A percentile compares a stretch with the other conserved stretches of the same genome.
Evolutionary conservation across 2,113 vertebrate species (phyloP).

Genomic region (Isichthys henryi): DNA sequence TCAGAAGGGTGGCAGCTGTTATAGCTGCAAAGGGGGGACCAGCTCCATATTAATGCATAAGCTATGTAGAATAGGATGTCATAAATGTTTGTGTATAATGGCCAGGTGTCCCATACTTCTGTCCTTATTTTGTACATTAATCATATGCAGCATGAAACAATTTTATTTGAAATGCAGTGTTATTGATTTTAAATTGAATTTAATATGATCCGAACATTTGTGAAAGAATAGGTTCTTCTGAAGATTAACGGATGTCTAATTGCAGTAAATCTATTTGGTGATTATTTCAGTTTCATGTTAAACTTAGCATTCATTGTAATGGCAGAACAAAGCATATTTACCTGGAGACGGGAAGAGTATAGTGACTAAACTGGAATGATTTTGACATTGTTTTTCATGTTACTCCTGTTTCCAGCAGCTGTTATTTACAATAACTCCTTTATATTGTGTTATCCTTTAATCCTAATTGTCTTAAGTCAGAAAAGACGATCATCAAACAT

Average conservation of each 20-base stretch:
- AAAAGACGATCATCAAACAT: background rate
- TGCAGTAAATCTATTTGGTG: background rate
- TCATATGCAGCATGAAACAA: too few species aligned
- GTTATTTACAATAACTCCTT: background rate
- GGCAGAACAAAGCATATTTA: background rate
- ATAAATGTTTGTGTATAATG: background rate
- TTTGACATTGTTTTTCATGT: background rate
- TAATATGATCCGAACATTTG: background rate
- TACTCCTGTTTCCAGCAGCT: background rate
- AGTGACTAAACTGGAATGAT: background rate
- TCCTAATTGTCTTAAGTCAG: conserved; percentile 21
- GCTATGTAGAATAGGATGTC: background rate
- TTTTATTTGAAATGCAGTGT: background rate
- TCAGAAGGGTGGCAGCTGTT: background rate
- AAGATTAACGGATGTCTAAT: background rate
- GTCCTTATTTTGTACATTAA: background rate
- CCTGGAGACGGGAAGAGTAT: background rate
- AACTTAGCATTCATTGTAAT: background rate
- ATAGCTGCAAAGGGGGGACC: background rate
- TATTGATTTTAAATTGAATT: background rate
- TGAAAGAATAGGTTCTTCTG: too few species aligned
- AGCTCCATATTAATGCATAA: background rate
- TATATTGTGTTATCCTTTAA: background rate
- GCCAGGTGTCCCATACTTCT: background rate
- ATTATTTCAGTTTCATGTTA: background rate